Evolutionary conservation across 2,113 vertebrate genomes (phyloP), one percentile per base, ranked within the genome.

Genomic region (Pterocles orientalis): DNA sequence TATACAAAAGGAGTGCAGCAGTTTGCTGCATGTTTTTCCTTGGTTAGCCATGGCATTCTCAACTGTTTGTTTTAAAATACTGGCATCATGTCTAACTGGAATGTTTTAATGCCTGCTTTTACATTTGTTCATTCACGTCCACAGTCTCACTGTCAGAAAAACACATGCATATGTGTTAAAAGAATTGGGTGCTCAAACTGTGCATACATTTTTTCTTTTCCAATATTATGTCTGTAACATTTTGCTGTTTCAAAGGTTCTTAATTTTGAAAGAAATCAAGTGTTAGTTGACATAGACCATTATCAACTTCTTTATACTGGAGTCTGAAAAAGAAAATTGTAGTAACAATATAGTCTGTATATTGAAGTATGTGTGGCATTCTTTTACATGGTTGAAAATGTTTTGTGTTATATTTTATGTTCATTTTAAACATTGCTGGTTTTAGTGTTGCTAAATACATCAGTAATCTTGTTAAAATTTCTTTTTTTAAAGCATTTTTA

Each of bases 401-500:
- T 72, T 95, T 43, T 62, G 50, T 28, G 21, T 90, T 89, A 17
- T 25, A 15, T 68, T 87, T 92, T 60, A 47, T 58, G n/a, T 96
- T 94, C 5, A 34, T 92, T 95, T 94, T 91, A 91, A 94, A 62
- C 69, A 51, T 53, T 60, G 84, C 89, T 92, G 73, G 51, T 9
- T 90, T 94, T 95, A 95, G 61, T 76, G 39, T 89, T 86, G 65
- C 71, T 85, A 45, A 90, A n/a, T 78, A 20, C 58, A 79, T 81
- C 81, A 57, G 33, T 75, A 50, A 43, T 73, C 47, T 51, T 56
- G 73, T 89, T 94, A 90, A 88, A 93, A 71, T 88, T 88, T 68
- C 47, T 85, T 92, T 82, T 62, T 39, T 45, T 54, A 65, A 95
- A 94, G 90, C 66, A 91, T 51, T 94, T 96, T 91, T 90, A 94